Evolutionary conservation across 2,797 vertebrate species (phyloP).

Genomic region (Acanthurus lineatus): DNA sequence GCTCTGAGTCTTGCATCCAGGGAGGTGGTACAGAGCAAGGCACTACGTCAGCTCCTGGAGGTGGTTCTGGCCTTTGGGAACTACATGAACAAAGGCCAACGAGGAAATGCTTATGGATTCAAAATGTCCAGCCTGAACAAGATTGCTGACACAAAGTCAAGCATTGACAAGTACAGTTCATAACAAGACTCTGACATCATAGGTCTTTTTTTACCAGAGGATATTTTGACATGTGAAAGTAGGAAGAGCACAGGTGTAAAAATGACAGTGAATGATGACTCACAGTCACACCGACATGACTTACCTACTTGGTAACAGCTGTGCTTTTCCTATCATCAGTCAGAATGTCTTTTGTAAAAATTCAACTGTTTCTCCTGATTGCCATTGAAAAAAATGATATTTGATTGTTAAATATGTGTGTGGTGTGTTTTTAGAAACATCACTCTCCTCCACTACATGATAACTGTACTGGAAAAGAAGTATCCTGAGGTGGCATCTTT

Average conservation of each 20-base stretch:
- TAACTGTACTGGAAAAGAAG: conserved; percentile 92
- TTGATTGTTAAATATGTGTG: not conserved
- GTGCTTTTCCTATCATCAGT: not conserved
- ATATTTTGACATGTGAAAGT: not conserved
- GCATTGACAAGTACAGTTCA: conserved; percentile 91
- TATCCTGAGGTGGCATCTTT: conserved; percentile 89
- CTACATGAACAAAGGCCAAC: conserved; percentile 98
- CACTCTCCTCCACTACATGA: conserved; percentile 93
- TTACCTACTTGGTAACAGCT: not conserved
- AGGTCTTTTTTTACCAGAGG: not conserved
- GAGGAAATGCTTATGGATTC: conserved; percentile 94
- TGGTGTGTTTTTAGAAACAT: conserved; percentile 58
- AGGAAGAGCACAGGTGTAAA: not conserved
- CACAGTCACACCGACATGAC: not conserved
- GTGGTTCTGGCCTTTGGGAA: conserved; percentile 95
- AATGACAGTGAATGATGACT: not conserved
- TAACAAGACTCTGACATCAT: not conserved
- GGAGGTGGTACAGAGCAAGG: conserved; percentile 57
- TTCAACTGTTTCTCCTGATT: not conserved
- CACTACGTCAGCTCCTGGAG: conserved; percentile 64
- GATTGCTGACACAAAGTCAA: conserved; percentile 96
- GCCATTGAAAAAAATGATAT: not conserved
- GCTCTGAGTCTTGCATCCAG: conserved; percentile 66
- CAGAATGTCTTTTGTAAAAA: not conserved
- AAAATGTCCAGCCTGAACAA: conserved; percentile 96